These are phyloP conservation scores for Acanthosepion lycidas DNA, from an alignment of 2,888 invertebrate species.

Conservation along the genomic window DNA sequence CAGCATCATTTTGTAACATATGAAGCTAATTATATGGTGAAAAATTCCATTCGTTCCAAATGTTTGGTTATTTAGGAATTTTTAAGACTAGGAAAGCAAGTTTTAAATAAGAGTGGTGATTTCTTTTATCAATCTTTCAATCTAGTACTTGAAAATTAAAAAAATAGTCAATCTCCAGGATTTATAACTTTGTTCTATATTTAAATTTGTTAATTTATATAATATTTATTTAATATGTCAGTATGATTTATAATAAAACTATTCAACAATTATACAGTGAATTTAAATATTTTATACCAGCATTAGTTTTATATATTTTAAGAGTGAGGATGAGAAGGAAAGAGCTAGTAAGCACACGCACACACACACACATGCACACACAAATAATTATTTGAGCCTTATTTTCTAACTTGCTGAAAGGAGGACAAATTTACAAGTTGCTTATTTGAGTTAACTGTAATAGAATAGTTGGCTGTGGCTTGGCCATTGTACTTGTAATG, in stretches of 20 bases:
- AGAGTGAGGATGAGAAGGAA: not conserved
- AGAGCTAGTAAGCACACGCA: not conserved
- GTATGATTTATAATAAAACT: too few species aligned
- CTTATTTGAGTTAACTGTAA: conserved; percentile 5
- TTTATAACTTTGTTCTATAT: not conserved
- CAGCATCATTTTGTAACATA: not conserved
- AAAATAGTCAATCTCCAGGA: not conserved
- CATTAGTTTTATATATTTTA: not conserved
- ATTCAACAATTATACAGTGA: too few species aligned
- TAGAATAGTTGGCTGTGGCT: not conserved
- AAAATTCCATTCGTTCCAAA: not conserved
- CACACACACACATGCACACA: too few species aligned
- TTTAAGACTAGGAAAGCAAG: not conserved
- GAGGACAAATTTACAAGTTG: not conserved
- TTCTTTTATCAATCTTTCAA: not conserved
- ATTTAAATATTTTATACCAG: too few species aligned
- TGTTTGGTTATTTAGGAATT: not conserved
- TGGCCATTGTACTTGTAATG: not conserved
- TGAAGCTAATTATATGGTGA: not conserved
- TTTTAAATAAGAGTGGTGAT: too few species aligned
- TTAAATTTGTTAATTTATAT: not conserved
- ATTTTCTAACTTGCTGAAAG: not conserved
- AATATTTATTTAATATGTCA: too few species aligned
- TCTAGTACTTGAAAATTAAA: not conserved
- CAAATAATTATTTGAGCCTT: not conserved